Percentiles rank a stretch among this genome's conserved stretches.
Evolutionary conservation across 2,113 vertebrate genomes (phyloP).

Genomic region (Amphilophus citrinellus): DNA sequence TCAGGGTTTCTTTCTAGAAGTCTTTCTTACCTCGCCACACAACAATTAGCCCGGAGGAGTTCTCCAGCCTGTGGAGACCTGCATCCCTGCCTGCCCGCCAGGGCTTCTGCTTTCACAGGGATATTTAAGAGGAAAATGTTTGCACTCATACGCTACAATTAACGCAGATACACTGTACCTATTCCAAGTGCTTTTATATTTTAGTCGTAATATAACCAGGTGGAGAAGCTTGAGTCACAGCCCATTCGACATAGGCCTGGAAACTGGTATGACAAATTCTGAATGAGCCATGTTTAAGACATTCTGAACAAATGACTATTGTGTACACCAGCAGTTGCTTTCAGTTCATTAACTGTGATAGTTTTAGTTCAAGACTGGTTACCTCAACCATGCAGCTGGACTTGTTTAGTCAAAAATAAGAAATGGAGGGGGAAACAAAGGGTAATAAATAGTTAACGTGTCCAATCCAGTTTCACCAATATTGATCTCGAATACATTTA

Average conservation of each 20-base stretch:
- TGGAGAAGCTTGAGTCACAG: constrained; percentile 25
- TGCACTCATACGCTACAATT: constrained; percentile 51
- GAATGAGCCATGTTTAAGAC: constrained; percentile 1
- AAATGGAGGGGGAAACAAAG: neutral
- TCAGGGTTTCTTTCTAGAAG: constrained; percentile 68
- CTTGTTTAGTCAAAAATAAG: neutral
- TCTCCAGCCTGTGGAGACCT: constrained; percentile 68
- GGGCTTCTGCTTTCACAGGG: constrained; percentile 45
- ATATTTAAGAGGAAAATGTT: constrained; percentile 52
- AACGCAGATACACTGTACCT: constrained; percentile 8
- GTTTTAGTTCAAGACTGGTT: neutral
- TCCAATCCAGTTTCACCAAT: neutral
- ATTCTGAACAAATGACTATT: constrained; percentile 14
- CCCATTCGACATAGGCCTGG: constrained; percentile 9
- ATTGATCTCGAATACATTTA: neutral
- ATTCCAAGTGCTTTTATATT: constrained; percentile 19
- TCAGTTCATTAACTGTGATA: neutral
- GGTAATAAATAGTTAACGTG: neutral
- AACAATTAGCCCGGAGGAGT: constrained; percentile 75
- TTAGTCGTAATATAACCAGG: constrained; percentile 27
- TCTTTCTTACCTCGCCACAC: constrained; percentile 69
- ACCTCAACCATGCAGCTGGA: neutral
- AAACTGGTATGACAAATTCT: neutral
- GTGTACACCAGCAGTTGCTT: neutral
- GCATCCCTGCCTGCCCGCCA: constrained; percentile 50